A percentile compares a stretch with the other conserved stretches of the same genome.
These are phyloP conservation scores for Polypterus senegalus DNA, from an alignment of 2,113 vertebrate genomes.

Conservation along the genomic window DNA sequence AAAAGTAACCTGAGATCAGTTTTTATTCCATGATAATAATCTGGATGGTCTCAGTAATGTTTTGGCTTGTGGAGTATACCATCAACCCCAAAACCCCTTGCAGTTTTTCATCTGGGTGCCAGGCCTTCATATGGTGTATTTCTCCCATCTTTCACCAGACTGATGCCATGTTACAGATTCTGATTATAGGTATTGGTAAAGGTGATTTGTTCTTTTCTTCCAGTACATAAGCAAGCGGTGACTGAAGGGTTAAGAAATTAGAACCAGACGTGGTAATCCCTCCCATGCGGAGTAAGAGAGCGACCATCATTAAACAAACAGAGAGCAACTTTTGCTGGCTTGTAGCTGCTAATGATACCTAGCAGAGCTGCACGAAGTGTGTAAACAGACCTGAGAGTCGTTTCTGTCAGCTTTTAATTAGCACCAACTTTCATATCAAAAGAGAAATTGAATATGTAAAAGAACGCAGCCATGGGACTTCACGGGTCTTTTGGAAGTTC, in stretches of 20 bases:
- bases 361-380: conserved; percentile 4
- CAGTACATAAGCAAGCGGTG: neutral
- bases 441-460: neutral
- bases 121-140: too few species aligned
- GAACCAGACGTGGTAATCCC: neutral
- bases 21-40: too few species aligned
- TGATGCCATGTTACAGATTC: too few species aligned
- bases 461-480: conserved; percentile 3
- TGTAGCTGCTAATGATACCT: conserved; percentile 13
- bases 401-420: conserved; percentile 17
- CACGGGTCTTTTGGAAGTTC: neutral
- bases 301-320: conserved; percentile 11
- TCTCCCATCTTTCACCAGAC: too few species aligned
- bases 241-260: conserved; percentile 3
- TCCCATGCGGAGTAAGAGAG: neutral
- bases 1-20: too few species aligned
- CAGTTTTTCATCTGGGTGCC: too few species aligned
- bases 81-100: too few species aligned
- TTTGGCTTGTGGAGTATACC: too few species aligned
- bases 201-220: too few species aligned
- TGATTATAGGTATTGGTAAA: too few species aligned
- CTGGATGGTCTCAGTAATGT: too few species aligned
- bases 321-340: neutral
- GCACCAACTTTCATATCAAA: conserved; percentile 10
- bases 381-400: conserved; percentile 13